Base-by-base conservation (phyloP, 2,888 invertebrate species). In the Caenorhabditis becei region DNA sequence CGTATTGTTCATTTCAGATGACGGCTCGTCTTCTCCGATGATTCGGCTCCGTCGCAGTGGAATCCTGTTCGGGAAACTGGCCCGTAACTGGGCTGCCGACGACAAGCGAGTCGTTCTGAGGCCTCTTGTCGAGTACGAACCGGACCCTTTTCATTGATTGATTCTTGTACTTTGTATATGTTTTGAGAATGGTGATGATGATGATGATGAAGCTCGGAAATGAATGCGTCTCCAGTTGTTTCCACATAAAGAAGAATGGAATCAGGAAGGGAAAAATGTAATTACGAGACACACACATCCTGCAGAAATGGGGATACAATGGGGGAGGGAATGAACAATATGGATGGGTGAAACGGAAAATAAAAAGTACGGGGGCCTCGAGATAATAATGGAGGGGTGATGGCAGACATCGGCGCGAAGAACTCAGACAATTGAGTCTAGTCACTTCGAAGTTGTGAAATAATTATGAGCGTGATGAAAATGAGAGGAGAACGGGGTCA, bases 41-140 rank as follows among this genome's bases (percentile, higher is more conserved):
- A 58, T 56, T 41, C 80, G 80, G 20, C 75, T 58, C 14, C 80
- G 80, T 18, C 77, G 80, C 14, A 77, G 66, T 24, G 80, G 80
- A 35, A 56, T 81, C 47, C 53, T 81, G n/a, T 81, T 81, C 54
- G 77, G 77, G 28, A 81, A 81, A 56, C 23, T 81, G 66, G 80
- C 80, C 3, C 35, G 80, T 11, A 71, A 67, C 14, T 81, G 80
- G 80, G 77, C 54, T 11, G 51, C 71, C 26, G 75, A 80, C 54
- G 80, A 81, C 51, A 81, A 81, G 28, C 44, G 80, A 26, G 56
- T 77, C 37, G 80, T 81, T 8, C 32, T 81, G 23, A 67, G 74
- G 26, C 79, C 79, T 3, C 61, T 80, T 1, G 63, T 67, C 14
- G 79, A 80, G 20, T 74, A 80, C 24, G 69, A 65, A 32, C 63